Evolutionary conservation across 2,797 vertebrate genomes (phyloP).

Genomic region (Poeciliopsis presidionis): DNA sequence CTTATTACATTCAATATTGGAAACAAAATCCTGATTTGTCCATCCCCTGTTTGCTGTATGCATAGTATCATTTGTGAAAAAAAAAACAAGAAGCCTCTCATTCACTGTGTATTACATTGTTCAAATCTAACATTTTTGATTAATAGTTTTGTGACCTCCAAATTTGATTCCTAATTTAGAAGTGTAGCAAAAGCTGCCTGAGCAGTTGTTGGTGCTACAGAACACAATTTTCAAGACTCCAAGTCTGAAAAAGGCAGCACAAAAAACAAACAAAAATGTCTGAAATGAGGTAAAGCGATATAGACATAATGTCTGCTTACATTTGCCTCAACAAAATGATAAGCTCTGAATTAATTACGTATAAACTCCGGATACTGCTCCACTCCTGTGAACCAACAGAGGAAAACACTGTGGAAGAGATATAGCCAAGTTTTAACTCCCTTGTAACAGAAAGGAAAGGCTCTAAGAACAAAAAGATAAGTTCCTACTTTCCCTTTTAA

Average conservation of each 20-base stretch:
- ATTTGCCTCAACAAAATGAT: not conserved
- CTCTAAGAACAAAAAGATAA: not conserved
- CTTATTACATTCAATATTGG: not conserved
- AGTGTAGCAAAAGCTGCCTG: not conserved
- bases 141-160: not conserved
- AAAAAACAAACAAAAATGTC: not conserved
- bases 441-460: not conserved
- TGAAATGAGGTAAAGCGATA: not conserved
- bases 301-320: not conserved
- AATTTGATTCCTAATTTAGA: not conserved
- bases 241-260: not conserved
- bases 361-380: not conserved
- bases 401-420: constrained; percentile 11
- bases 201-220: not conserved
- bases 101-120: not conserved
- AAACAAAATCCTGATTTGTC: not conserved
- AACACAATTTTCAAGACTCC: not conserved
- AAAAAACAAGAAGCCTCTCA: not conserved
- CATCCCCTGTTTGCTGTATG: not conserved
- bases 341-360: not conserved
- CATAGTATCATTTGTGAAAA: not conserved
- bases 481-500: not conserved
- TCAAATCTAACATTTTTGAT: not conserved
- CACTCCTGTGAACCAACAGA: not conserved
- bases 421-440: not conserved